Base-by-base conservation (phyloP, 2,113 vertebrate genomes). In the Pholis gunnellus region DNA sequence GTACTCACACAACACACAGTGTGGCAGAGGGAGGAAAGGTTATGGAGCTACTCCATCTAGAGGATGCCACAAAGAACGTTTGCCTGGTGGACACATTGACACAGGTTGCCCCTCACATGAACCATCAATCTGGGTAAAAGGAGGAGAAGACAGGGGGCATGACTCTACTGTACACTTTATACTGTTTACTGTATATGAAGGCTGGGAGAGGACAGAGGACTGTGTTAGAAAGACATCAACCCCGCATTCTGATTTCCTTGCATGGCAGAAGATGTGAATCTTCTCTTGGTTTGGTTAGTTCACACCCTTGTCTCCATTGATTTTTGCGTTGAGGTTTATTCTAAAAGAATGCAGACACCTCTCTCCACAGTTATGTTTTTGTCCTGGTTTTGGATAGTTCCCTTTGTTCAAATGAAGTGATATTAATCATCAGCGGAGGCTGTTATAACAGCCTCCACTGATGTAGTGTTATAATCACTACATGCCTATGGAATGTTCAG, bases 31-130 rank as follows among this genome's bases (percentile, higher is more conserved):
- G 22, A 78, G 27, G 70, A 89, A 88, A 91, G 69, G 83, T 82
- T 85, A 88, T 52, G 15, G 27, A 78, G 59, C 86, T 75, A 75
- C 75, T 88, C 56, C 78, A 84, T 89, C 85, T 83, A 73, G 20
- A 81, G 66, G 54, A 74, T 44, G 59, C 38, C 56, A 76, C 68
- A 74, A 77, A 72, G 69, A 81, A 44, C 59, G 76, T 86, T 84
- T 84, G 78, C 63, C 64, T 27, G 72, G 54, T 34, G 63, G 81
- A 81, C 86, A 86, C 73, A 75, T 75, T 67, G 60, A 78, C 72
- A 63, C 73, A 72, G 36, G 48, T 60, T 72, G 31, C 63, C 25
- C 29, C 57, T 77, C 72, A 75, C 59, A 78, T 67, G 42, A 18
- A 73, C 13, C 70, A 54, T 79, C 38, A 66, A 71, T 87, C 76